Conservation (phyloP, 1,140 invertebrate genomes). For the Hycleus phaleratus region DNA sequence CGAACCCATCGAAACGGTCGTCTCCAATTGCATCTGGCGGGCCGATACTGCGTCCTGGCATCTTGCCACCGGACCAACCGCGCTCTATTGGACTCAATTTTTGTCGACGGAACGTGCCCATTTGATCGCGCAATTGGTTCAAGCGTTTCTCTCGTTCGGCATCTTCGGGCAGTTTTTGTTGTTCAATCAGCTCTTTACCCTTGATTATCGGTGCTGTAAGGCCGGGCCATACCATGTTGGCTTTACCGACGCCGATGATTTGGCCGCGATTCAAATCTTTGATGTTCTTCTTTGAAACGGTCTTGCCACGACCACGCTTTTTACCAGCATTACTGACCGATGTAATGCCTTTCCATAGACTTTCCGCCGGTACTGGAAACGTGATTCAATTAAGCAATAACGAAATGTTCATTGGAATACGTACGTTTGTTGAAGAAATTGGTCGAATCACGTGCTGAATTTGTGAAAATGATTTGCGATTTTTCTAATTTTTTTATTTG, state of each 20-base stretch:
- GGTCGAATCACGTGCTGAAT: slow-evolving; percentile 34
- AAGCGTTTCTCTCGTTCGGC: slow-evolving; percentile 63
- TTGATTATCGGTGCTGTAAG: slow-evolving; percentile 74
- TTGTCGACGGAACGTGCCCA: slow-evolving; percentile 51
- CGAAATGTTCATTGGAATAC: not conserved
- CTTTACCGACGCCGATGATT: slow-evolving; percentile 76
- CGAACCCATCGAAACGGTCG: slow-evolving; percentile 81
- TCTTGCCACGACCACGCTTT: slow-evolving; percentile 88
- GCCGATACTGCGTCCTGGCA: slow-evolving; percentile 78
- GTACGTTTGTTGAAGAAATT: slow-evolving; percentile 50
- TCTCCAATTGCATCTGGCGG: slow-evolving; percentile 76
- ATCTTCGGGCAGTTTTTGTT: slow-evolving; percentile 62
- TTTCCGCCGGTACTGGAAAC: slow-evolving; percentile 63
- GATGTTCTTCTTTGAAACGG: slow-evolving; percentile 57
- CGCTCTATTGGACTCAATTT: slow-evolving; percentile 73
- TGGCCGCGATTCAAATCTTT: slow-evolving; percentile 90
- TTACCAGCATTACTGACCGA: slow-evolving; percentile 93
- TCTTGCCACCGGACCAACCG: slow-evolving; percentile 78
- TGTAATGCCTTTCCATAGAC: slow-evolving; percentile 90
- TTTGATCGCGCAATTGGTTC: slow-evolving; percentile 61
- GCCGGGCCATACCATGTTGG: slow-evolving; percentile 87
- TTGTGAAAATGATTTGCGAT: slow-evolving; percentile 20
- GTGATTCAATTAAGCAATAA: not conserved
- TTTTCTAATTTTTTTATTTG: no score
- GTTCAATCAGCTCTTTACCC: slow-evolving; percentile 66